Evolutionary conservation across 2,888 invertebrate genomes (phyloP).

Genomic region (Osedax fenrisi): DNA sequence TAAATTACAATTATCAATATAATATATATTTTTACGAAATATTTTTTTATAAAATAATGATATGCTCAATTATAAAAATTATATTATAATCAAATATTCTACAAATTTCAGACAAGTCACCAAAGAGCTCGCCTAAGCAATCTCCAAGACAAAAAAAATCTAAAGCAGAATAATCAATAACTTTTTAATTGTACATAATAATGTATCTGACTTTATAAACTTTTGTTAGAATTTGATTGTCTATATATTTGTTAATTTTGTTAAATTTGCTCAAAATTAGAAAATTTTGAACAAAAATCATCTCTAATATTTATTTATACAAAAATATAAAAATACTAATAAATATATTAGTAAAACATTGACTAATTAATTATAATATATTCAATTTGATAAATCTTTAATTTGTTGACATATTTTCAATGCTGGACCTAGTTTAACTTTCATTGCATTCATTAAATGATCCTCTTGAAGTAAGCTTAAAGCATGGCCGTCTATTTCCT

Average conservation of each 20-base stretch:
- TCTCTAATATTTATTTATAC: background rate
- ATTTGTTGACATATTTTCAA: constrained; percentile 86
- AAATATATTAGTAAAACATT: background rate
- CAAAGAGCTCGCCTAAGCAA: constrained; percentile 45
- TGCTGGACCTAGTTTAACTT: constrained; percentile 87
- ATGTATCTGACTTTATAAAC: background rate
- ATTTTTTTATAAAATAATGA: no score
- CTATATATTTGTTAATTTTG: no score
- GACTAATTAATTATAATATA: no score
- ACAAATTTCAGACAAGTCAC: constrained; percentile 43
- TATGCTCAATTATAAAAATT: no score
- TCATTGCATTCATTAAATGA: constrained; percentile 82
- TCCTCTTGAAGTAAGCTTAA: constrained; percentile 79
- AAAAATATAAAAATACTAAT: background rate
- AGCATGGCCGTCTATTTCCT: constrained; percentile 76
- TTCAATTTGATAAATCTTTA: constrained; percentile 34
- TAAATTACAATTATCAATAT: no score
- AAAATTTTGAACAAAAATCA: background rate
- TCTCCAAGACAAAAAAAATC: constrained; percentile 24
- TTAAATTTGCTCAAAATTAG: no score
- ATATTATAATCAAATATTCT: no score
- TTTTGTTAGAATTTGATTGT: background rate
- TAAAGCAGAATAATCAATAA: background rate
- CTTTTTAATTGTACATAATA: background rate
- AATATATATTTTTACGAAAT: no score